Base-by-base conservation (phyloP, 2,888 invertebrate species). In the Pristionchus maxplancki region DNA sequence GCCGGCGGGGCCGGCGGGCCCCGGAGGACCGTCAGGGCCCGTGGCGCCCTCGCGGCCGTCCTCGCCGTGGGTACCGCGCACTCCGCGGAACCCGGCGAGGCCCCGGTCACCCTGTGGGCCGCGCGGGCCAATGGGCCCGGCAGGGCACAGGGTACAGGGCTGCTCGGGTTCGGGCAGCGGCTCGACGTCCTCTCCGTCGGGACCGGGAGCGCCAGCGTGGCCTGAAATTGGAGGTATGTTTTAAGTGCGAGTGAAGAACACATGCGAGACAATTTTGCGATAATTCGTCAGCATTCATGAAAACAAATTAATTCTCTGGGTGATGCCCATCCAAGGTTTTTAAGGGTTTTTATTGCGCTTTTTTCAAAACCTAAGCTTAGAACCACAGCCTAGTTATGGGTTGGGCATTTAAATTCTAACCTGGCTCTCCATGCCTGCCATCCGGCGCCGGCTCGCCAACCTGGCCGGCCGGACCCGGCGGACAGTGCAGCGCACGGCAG, bases 51-150 rank as follows among this genome's bases (percentile, higher is more conserved):
- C 62, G 6, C 81, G 50, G n/a, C 90, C 90, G 13, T 86, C 88
- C 37, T 74, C 82, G 28, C 90, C 90, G 20, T 44, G 44, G 5
- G 31, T 34, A 17, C 89, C 89, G 3, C 50, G 44, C n/a, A 48
- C 31, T 24, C 90, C 90, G 28, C 74, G 48, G 31, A 64, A 62
- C 15, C 90, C 90, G 28, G 44, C 34, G 44, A 13, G 50, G 15
- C 89, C 89, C 17, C 89, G 50, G 20, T 89, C 89, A 13, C 89
- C 89, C 81, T 88, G 88, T 13, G 44, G 31, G 9, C 89, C 89
- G 20, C 89, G n/a, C n/a, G 87, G 89, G 44, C 89, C 89, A 17
- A 88, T 62, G 8, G 88, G 89, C 48, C 89, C 89, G 24, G 88
- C 85, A 3, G 88, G 88, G 17, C 89, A 89, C 15, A 89, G n/a